Evolutionary conservation across 2,888 invertebrate genomes (phyloP), one percentile per base, ranked within the genome.

Genomic region (Bursaphelenchus okinawaensis): DNA sequence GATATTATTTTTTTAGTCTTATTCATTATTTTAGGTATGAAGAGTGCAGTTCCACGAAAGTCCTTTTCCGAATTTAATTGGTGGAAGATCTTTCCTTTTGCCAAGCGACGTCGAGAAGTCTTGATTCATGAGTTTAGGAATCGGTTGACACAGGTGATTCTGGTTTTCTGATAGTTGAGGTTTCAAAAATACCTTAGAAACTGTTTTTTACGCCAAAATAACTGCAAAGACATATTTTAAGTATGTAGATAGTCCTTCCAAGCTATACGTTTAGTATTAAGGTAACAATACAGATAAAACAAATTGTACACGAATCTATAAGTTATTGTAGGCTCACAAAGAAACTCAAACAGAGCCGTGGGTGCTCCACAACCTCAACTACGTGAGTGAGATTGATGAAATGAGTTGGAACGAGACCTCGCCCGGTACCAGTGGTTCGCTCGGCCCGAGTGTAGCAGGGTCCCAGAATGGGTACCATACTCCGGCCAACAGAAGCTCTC

Each of bases 21-120:
- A n/a, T n/a, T n/a, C n/a, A n/a, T n/a, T n/a, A n/a, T n/a, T n/a
- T n/a, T n/a, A n/a, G n/a, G n/a, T n/a, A n/a, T n/a, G n/a, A n/a
- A n/a, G n/a, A n/a, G n/a, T n/a, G n/a, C 19, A 55, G 57, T 40
- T 62, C 51, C 40, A 24, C 61, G 55, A 31, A 65, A 29, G 62
- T 29, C 22, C n/a, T 12, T 66, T 27, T 29, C 68, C 27, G 66
- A 66, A 40, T 29, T 28, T 58, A 66, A 68, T 26, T 67, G 70
- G 31, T 66, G 55, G 62, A 73, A 66, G 58, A 61, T 73, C n/a
- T 71, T 71, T 50, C 71, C 71, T n/a, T 71, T 71, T 55, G 65
- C 65, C 24, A 74, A 74, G 29, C 29, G 71, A 6, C 23, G 73
- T 24, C 55, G 71, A 23, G 71, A 73, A 59, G 66, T 67, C 7